These are phyloP conservation scores for Pristionchus japonicus DNA, from an alignment of 2,888 invertebrate genomes.

Conservation along the genomic window DNA sequence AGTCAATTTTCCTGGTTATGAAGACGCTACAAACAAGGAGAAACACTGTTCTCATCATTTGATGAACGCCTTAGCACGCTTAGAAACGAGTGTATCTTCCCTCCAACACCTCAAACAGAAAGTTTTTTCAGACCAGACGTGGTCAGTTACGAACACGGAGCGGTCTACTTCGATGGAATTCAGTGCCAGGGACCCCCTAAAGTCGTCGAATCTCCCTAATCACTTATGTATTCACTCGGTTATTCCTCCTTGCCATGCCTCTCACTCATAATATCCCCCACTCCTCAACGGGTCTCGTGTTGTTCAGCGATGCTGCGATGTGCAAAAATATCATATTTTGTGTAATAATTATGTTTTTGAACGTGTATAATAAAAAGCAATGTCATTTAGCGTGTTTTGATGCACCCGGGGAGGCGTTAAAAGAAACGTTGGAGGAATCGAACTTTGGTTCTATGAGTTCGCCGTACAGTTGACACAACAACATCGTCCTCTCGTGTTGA, in stretches of 20 bases:
- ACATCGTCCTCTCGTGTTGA: no score
- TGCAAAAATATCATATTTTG: neutral
- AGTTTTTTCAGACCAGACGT: conserved; percentile 61
- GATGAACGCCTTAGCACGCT: neutral
- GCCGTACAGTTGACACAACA: neutral
- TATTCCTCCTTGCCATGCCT: neutral
- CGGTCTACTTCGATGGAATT: conserved; percentile 74
- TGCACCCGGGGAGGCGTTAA: no score
- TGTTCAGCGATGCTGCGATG: neutral
- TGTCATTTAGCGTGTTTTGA: no score
- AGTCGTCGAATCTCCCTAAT: neutral
- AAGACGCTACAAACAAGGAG: no score
- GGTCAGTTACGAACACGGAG: conserved; percentile 66
- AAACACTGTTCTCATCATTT: neutral
- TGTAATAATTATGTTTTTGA: neutral
- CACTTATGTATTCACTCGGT: neutral
- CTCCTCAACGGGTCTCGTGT: conserved; percentile 4
- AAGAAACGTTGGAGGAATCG: no score
- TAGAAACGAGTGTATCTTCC: neutral
- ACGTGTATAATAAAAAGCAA: conserved; percentile 39
- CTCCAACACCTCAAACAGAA: neutral
- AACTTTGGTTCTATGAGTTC: neutral
- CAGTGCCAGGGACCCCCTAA: conserved; percentile 62
- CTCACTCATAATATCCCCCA: neutral
- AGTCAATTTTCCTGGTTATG: no score